A percentile compares a stretch with the other conserved stretches of the same genome.
These are phyloP conservation scores for Sciaenops ocellatus DNA, from an alignment of 2,797 vertebrate genomes.

Conservation along the genomic window DNA sequence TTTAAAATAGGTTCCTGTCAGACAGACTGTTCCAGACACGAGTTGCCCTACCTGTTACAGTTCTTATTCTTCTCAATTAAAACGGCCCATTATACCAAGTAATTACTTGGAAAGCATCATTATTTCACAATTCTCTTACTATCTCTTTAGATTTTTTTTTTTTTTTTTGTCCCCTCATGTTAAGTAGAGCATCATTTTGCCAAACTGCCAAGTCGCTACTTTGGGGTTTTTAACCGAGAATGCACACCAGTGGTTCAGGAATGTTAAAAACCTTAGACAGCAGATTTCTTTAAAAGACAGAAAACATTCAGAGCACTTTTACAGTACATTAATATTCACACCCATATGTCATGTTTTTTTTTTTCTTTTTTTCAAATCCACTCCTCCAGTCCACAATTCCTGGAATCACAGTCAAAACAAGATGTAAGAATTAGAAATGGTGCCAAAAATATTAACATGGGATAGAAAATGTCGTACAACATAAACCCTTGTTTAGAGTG, in stretches of 20 bases:
- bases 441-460: constrained; percentile 26
- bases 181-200: constrained; percentile 16
- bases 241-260: constrained; percentile 35
- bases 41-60: not conserved
- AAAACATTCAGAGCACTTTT: constrained; percentile 46
- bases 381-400: not conserved
- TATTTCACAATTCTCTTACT: constrained; percentile 25
- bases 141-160: not conserved
- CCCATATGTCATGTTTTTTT: constrained; percentile 47
- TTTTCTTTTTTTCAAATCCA: constrained; percentile 42
- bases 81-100: not conserved
- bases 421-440: constrained; percentile 28
- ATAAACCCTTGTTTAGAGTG: constrained; percentile 5
- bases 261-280: constrained; percentile 50
- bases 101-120: constrained; percentile 16
- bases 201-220: constrained; percentile 35
- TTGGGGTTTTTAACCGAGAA: constrained; percentile 30
- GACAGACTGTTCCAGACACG: not conserved
- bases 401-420: constrained; percentile 30
- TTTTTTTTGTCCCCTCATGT: constrained; percentile 1
- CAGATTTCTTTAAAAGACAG: constrained; percentile 40
- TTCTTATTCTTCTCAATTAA: constrained; percentile 5
- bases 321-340: constrained; percentile 58
- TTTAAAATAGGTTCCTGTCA: constrained; percentile 7
- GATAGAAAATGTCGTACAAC: constrained; percentile 4